Conservation (phyloP, 1,140 invertebrate species). For the Globodera rostochiensis region DNA sequence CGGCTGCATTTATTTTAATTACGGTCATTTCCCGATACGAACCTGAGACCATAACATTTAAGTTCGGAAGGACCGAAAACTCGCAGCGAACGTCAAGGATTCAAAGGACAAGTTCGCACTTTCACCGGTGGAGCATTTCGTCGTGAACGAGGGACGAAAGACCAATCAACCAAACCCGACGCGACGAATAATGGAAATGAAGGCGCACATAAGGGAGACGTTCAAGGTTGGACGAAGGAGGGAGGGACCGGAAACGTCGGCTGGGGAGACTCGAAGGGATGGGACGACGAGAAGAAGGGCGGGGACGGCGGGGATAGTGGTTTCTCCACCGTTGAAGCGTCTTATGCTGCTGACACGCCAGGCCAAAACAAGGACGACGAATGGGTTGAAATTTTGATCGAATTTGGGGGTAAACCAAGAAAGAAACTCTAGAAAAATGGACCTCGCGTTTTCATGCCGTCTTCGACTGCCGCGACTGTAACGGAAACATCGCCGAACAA, state of each 20-base stretch:
- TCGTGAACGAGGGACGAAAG: not conserved
- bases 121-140: not conserved
- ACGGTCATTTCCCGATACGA: not conserved
- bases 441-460: conserved; percentile 11
- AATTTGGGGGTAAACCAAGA: not conserved
- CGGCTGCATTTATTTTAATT: not conserved
- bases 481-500: not conserved
- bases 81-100: not conserved
- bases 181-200: not conserved
- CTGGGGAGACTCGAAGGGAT: conserved; percentile 7
- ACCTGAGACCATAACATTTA: conserved; percentile 1
- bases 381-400: conserved; percentile 3
- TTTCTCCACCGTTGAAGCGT: conserved; percentile 8
- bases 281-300: not conserved
- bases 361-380: conserved; percentile 11
- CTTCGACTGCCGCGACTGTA: not conserved
- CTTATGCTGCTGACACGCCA: not conserved
- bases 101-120: not conserved
- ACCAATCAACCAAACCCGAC: not conserved
- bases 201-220: not conserved
- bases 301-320: not conserved
- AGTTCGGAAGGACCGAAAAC: not conserved
- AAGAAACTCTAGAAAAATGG: conserved; percentile 15
- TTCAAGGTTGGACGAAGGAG: not conserved
- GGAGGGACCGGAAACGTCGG: not conserved